Evolutionary conservation across 1,140 invertebrate genomes (phyloP).

Genomic region (Brachionus angularis): DNA sequence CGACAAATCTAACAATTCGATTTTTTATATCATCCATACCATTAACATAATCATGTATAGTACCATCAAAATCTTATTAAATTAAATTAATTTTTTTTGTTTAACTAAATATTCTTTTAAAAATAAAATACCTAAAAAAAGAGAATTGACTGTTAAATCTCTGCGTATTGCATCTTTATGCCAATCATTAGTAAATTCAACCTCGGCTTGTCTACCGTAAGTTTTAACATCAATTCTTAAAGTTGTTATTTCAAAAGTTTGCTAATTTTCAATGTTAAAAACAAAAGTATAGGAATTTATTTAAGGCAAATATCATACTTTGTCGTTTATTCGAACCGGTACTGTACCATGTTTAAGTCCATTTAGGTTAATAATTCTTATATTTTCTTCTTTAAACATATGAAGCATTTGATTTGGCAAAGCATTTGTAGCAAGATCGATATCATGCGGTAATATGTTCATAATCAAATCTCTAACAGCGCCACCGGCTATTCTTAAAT

Average conservation of each 20-base stretch:
- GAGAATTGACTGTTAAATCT: constrained; percentile 29
- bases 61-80: constrained; percentile 20
- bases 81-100: not conserved
- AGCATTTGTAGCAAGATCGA: constrained; percentile 95
- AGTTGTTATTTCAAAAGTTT: constrained; percentile 68
- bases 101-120: not conserved
- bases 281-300: not conserved
- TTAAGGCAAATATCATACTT: too few species aligned
- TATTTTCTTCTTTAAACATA: constrained; percentile 46
- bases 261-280: constrained; percentile 48
- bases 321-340: constrained; percentile 86
- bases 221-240: constrained; percentile 86
- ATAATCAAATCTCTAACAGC: constrained; percentile 85
- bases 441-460: constrained; percentile 75
- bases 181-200: constrained; percentile 91
- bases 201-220: constrained; percentile 89
- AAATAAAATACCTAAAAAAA: constrained; percentile 23
- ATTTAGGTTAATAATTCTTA: constrained; percentile 85
- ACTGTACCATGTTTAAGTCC: constrained; percentile 97
- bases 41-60: constrained; percentile 34
- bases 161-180: constrained; percentile 68
- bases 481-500: constrained; percentile 89
- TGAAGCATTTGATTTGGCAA: constrained; percentile 72
- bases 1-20: constrained; percentile 79
- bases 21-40: constrained; percentile 49